Evolutionary conservation across 1,140 invertebrate species (phyloP).

Genomic region (Pogonomyrmex barbatus): DNA sequence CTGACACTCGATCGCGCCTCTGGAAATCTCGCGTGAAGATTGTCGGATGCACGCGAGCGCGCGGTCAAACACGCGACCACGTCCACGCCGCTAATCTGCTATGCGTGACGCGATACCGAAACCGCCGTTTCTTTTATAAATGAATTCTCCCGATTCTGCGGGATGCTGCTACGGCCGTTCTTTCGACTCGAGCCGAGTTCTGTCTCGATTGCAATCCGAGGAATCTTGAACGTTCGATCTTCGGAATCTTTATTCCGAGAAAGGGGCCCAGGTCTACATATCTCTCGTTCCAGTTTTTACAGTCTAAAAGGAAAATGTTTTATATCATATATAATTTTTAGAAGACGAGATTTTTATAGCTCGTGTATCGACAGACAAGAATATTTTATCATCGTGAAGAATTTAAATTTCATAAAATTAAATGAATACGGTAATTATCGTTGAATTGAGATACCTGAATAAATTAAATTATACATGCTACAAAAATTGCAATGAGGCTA

Average conservation of each 20-base stretch:
- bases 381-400: background rate
- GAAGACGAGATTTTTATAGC: background rate
- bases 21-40: slow-evolving; percentile 58
- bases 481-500: background rate
- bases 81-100: slow-evolving; percentile 47
- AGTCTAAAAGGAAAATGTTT: background rate
- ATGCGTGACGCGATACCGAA: slow-evolving; percentile 57
- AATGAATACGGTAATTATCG: background rate
- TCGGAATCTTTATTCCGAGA: slow-evolving; percentile 8
- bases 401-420: background rate
- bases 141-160: slow-evolving; percentile 39
- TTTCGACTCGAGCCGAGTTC: background rate
- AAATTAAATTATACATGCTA: background rate
- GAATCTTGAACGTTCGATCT: background rate
- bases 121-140: slow-evolving; percentile 52
- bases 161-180: background rate
- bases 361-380: background rate
- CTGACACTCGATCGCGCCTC: slow-evolving; percentile 61
- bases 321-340: background rate
- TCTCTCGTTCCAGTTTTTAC: background rate
- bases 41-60: slow-evolving; percentile 52
- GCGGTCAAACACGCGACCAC: slow-evolving; percentile 50
- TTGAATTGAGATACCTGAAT: background rate
- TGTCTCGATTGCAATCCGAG: background rate
- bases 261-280: background rate